These are phyloP conservation scores for Hydropotes inermis DNA, from an alignment of 2,113 vertebrate genomes.

Conservation along the genomic window DNA sequence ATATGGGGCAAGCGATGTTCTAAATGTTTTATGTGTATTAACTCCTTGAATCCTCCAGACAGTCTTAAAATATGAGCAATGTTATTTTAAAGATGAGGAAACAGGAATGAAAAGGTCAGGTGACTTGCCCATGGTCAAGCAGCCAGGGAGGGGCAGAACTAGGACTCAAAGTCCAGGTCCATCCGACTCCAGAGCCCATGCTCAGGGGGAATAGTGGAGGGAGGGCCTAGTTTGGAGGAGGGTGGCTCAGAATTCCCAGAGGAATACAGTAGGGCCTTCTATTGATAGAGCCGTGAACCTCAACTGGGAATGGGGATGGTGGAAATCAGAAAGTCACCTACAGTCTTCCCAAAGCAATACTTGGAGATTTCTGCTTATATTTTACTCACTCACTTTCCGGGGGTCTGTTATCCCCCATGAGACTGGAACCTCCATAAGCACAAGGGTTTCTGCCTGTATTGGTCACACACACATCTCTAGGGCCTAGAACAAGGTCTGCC, in stretches of 20 bases:
- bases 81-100: background rate
- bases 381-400: background rate
- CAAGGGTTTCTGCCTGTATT: background rate
- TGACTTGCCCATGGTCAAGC: background rate
- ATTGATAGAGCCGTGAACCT: background rate
- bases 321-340: background rate
- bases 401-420: background rate
- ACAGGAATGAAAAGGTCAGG: background rate
- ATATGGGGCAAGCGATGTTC: background rate
- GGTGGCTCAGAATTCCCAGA: background rate
- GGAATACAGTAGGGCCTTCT: background rate
- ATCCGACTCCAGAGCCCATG: background rate
- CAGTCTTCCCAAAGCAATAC: background rate
- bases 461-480: background rate
- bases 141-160: rapidly evolving
- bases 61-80: background rate
- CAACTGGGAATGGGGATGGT: background rate
- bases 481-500: background rate
- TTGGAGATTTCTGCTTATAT: background rate
- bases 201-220: background rate
- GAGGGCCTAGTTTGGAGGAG: too few species aligned
- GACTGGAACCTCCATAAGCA: background rate
- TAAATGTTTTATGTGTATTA: background rate
- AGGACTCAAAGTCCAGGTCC: background rate
- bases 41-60: background rate